These are phyloP conservation scores for Carcharodon carcharias DNA, from an alignment of 2,797 vertebrate genomes.

Conservation along the genomic window DNA sequence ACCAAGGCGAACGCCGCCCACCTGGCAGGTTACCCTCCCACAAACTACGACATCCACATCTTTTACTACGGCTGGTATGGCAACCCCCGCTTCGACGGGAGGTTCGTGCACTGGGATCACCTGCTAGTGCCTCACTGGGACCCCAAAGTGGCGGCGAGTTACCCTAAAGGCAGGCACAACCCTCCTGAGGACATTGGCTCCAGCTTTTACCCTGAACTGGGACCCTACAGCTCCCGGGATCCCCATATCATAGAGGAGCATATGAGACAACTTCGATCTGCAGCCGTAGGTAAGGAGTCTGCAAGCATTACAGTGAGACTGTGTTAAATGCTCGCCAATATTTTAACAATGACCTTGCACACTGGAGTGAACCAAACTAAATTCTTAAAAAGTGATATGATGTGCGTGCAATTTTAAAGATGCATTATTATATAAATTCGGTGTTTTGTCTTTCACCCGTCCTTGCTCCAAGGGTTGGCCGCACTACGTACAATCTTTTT, in stretches of 20 bases:
- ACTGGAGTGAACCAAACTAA: background rate
- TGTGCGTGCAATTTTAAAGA: too few relatives aligned
- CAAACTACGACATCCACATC: constrained; percentile 76
- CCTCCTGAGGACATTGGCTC: constrained; percentile 79
- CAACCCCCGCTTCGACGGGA: constrained; percentile 62
- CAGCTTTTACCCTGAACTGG: constrained; percentile 77
- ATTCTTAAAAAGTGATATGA: background rate
- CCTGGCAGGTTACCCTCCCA: constrained; percentile 49
- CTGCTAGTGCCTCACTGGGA: constrained; percentile 85
- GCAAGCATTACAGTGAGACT: background rate
- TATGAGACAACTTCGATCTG: constrained; percentile 76
- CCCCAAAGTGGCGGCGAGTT: constrained; percentile 79
- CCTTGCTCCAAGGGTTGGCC: too few relatives aligned
- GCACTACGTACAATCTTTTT: too few relatives aligned
- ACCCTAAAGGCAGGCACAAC: constrained; percentile 76
- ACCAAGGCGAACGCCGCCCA: constrained; percentile 47
- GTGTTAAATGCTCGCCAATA: background rate
- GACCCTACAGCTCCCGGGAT: constrained; percentile 77
- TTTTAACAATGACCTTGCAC: background rate
- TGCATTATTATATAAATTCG: too few relatives aligned
- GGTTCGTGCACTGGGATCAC: constrained; percentile 81
- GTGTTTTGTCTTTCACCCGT: too few relatives aligned
- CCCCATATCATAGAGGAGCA: constrained; percentile 74
- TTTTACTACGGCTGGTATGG: constrained; percentile 84
- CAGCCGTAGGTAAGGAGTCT: constrained; percentile 65